Evolutionary conservation across 2,888 invertebrate species (phyloP).

Genomic region (Bombylius discolor): DNA sequence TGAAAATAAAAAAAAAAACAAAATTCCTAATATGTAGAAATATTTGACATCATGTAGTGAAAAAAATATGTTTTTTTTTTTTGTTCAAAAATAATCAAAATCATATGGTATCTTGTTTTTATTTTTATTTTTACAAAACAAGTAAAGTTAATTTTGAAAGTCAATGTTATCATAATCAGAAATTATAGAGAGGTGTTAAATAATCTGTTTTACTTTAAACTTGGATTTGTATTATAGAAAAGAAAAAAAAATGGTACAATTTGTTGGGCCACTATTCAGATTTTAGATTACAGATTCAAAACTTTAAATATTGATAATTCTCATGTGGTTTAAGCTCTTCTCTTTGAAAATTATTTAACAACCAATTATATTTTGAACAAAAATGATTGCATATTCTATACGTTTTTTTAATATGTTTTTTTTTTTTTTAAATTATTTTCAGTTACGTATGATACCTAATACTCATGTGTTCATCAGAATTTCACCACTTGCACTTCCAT

Average conservation of each 20-base stretch:
- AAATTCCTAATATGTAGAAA: neutral
- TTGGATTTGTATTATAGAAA: too few relatives aligned
- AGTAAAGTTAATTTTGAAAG: too few relatives aligned
- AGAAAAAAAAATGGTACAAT: too few relatives aligned
- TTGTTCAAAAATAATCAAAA: neutral
- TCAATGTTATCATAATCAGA: too few relatives aligned
- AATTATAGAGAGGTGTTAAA: too few relatives aligned
- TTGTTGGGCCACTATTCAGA: too few relatives aligned
- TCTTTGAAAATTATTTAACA: neutral
- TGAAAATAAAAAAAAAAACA: too few relatives aligned
- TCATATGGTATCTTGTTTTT: neutral
- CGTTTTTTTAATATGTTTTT: neutral
- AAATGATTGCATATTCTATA: neutral
- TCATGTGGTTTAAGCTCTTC: neutral
- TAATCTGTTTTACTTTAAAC: too few relatives aligned
- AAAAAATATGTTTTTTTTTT: neutral
- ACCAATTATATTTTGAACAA: neutral
- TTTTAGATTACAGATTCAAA: too few relatives aligned
- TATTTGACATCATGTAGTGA: neutral
- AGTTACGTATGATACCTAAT: neutral
- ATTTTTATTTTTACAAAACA: too few relatives aligned
- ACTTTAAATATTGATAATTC: too few relatives aligned
- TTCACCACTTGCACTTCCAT: slow-evolving; percentile 4
- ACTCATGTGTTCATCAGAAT: neutral
- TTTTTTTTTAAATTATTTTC: neutral